Conservation (phyloP, 2,113 vertebrate genomes). For the Rhinopomastus cyanomelas region DNA sequence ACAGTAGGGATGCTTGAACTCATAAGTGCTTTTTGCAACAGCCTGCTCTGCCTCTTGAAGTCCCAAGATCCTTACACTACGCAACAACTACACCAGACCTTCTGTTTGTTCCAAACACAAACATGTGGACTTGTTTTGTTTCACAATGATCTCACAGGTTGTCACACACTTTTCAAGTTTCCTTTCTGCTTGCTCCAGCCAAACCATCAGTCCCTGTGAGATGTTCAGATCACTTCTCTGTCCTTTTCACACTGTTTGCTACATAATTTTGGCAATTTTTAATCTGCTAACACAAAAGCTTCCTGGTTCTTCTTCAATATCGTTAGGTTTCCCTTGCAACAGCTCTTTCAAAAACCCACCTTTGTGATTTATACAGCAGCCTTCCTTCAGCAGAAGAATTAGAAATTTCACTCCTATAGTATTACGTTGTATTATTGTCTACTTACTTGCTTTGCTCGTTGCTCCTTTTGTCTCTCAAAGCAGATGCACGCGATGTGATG, state of each 20-base stretch:
- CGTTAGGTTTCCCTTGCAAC: neutral
- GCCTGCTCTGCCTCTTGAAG: neutral
- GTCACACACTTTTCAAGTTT: neutral
- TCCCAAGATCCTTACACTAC: slow-evolving; percentile 17
- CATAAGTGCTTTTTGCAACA: neutral
- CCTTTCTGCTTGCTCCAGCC: neutral
- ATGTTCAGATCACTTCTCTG: neutral
- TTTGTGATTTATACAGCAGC: neutral
- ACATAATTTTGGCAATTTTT: neutral
- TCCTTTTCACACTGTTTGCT: neutral
- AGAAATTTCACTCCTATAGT: neutral
- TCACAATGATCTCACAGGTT: neutral
- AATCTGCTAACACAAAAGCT: neutral
- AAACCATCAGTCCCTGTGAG: neutral
- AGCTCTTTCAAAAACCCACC: neutral
- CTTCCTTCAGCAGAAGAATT: neutral
- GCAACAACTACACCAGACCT: neutral
- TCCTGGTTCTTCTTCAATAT: neutral
- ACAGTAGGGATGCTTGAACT: neutral
- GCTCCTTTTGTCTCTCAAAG: neutral
- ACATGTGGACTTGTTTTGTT: neutral
- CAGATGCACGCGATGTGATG: neutral
- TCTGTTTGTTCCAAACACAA: neutral
- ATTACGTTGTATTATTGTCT: neutral
- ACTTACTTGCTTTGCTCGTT: neutral